Evolutionary conservation across 2,113 vertebrate genomes (phyloP).

Genomic region (Caracal caracal): DNA sequence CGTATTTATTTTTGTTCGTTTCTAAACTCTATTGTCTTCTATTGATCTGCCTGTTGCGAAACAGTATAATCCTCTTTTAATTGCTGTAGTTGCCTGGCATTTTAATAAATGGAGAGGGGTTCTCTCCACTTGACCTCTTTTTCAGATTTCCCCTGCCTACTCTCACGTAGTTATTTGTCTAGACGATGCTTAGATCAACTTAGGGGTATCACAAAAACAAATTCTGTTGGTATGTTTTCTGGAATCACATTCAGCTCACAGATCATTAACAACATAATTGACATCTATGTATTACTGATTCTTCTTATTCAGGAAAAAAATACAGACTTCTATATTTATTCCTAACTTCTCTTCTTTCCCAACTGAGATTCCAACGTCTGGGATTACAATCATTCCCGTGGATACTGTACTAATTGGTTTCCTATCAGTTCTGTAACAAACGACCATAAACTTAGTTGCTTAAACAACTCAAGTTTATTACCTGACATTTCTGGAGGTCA

Average conservation of each 20-base stretch:
- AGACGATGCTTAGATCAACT: neutral
- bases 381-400: neutral
- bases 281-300: conserved; percentile 21
- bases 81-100: neutral
- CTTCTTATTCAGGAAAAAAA: neutral
- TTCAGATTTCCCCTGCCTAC: neutral
- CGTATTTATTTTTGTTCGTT: neutral
- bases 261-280: neutral
- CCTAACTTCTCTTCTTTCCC: neutral
- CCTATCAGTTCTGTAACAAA: neutral
- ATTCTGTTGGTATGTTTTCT: neutral
- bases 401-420: neutral
- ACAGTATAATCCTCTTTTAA: neutral
- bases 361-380: neutral
- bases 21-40: neutral
- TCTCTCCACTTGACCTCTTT: neutral
- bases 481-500: neutral
- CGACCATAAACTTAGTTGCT: neutral
- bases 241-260: neutral
- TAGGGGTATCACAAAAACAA: conserved; percentile 12
- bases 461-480: neutral
- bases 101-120: neutral
- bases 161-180: neutral
- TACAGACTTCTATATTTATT: neutral
- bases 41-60: neutral